Conservation (phyloP, 2,797 vertebrate species). For the Girardinus metallicus region DNA sequence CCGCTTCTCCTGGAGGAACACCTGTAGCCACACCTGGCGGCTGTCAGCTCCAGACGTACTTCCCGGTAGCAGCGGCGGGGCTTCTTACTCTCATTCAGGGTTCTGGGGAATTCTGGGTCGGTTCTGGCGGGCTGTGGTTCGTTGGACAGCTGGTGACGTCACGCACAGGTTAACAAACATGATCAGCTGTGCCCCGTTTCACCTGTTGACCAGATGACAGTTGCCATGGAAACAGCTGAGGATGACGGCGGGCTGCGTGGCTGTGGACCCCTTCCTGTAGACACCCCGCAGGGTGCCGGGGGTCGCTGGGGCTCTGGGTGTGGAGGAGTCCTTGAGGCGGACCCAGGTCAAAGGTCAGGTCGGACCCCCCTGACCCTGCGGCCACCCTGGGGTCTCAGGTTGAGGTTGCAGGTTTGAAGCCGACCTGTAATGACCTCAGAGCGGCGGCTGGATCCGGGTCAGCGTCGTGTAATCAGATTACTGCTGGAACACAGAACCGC, state of each 20-base stretch:
- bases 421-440: fast-evolving
- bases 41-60: background rate
- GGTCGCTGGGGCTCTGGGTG: background rate
- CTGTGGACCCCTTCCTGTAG: background rate
- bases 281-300: background rate
- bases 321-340: background rate
- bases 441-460: slow-evolving; percentile 11
- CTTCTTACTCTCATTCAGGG: background rate
- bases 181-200: background rate
- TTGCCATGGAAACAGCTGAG: background rate
- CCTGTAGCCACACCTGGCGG: slow-evolving; percentile 22
- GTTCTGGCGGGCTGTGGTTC: background rate
- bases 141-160: background rate
- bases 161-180: background rate
- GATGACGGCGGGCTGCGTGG: background rate
- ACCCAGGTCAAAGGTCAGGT: background rate
- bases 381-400: background rate
- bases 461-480: slow-evolving; percentile 23
- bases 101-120: too few relatives aligned
- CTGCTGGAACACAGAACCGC: background rate
- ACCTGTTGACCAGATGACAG: background rate
- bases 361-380: background rate
- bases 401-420: background rate
- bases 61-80: background rate
- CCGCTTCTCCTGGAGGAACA: background rate